Conservation (phyloP, 2,888 invertebrate genomes). For the Corbicula japonica region DNA sequence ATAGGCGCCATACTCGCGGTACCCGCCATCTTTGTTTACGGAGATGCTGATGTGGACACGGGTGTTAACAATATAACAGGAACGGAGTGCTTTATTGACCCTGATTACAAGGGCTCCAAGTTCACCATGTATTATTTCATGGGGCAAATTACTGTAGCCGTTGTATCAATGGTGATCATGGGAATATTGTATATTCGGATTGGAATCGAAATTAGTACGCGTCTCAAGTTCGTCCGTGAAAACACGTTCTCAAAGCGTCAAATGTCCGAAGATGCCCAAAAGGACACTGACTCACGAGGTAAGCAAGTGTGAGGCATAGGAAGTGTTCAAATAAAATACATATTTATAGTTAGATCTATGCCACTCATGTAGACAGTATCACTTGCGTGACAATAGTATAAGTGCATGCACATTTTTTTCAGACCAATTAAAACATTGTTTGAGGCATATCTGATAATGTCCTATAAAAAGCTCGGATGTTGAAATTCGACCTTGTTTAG, state of each 20-base stretch:
- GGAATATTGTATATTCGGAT: conserved; percentile 69
- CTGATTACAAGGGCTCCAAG: conserved; percentile 55
- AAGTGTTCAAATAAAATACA: too few relatives aligned
- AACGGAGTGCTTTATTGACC: conserved; percentile 75
- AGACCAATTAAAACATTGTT: too few relatives aligned
- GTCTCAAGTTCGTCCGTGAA: conserved; percentile 64
- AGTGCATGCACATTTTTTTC: too few relatives aligned
- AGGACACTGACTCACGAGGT: too few relatives aligned
- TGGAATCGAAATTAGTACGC: conserved; percentile 58
- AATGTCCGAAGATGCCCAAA: conserved; percentile 1
- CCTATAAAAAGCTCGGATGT: too few relatives aligned
- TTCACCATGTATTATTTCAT: conserved; percentile 68
- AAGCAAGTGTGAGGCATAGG: too few relatives aligned
- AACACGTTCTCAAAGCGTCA: conserved; percentile 53
- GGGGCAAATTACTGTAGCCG: conserved; percentile 63
- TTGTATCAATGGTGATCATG: conserved; percentile 61
- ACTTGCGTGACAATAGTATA: too few relatives aligned
- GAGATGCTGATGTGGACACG: conserved; percentile 68
- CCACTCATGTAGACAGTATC: too few relatives aligned
- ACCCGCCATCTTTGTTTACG: conserved; percentile 71
- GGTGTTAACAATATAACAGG: conserved; percentile 70
- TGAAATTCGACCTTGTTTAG: too few relatives aligned
- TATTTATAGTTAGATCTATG: too few relatives aligned
- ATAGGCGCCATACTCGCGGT: conserved; percentile 70
- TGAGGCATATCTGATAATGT: too few relatives aligned